phyloP scores from a whole-genome alignment of 2,888 invertebrate genomes.

The Agrenia bidenticulata region DNA sequence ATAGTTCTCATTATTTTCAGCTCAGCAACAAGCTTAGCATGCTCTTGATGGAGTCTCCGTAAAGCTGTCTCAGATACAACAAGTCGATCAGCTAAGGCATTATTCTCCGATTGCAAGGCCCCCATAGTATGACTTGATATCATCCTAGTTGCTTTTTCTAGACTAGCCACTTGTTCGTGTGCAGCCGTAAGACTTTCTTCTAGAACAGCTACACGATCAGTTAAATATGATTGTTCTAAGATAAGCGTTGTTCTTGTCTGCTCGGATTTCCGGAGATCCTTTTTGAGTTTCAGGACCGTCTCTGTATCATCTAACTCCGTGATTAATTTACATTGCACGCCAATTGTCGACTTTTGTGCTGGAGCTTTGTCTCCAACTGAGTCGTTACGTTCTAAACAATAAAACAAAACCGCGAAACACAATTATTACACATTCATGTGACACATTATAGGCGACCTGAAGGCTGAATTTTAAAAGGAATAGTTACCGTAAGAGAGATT shows the following conservation, averaged over 20 bases:
- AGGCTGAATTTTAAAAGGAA: too few species aligned
- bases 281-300: not conserved
- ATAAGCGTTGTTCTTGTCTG: not conserved
- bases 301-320: not conserved
- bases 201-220: not conserved
- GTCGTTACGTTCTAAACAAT: not conserved
- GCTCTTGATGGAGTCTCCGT: constrained; percentile 42
- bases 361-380: not conserved
- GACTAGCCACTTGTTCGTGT: not conserved
- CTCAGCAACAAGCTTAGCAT: constrained; percentile 46
- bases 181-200: not conserved
- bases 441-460: too few species aligned
- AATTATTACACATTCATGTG: too few species aligned
- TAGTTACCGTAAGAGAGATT: too few species aligned
- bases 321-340: not conserved
- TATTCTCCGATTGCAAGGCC: constrained; percentile 32
- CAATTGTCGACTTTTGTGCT: not conserved
- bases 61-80: constrained; percentile 45
- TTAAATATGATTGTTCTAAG: not conserved
- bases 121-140: not conserved
- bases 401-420: not conserved
- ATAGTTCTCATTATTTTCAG: constrained; percentile 33
- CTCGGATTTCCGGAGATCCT: constrained; percentile 7
- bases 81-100: constrained; percentile 32
- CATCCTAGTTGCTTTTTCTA: not conserved